These are phyloP conservation scores for Sardinella longiceps DNA, from an alignment of 2,797 vertebrate species.

Conservation along the genomic window DNA sequence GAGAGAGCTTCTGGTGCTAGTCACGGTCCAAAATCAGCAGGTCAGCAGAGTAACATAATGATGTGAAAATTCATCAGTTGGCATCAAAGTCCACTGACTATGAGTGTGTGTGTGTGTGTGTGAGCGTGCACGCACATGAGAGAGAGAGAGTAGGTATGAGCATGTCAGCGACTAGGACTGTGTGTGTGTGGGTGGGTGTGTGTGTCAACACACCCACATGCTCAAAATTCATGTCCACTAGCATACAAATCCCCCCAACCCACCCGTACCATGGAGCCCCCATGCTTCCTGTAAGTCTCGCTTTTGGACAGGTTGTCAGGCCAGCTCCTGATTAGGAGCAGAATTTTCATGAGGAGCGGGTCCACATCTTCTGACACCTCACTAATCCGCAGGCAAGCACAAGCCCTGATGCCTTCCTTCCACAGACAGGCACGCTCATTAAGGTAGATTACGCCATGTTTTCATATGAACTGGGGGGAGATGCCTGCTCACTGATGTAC, in stretches of 20 bases:
- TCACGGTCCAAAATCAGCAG: neutral
- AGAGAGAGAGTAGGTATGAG: neutral
- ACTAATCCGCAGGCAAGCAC: neutral
- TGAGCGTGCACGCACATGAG: neutral
- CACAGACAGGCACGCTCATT: neutral
- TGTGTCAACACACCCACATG: neutral
- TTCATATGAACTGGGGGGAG: neutral
- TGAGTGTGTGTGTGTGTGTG: neutral
- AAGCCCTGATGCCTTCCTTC: neutral
- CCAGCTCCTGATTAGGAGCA: neutral
- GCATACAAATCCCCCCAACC: neutral
- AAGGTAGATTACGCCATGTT: neutral
- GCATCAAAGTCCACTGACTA: neutral
- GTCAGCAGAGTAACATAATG: neutral
- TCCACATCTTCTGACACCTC: neutral
- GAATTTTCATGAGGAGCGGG: slow-evolving; percentile 1
- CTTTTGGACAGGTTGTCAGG: neutral
- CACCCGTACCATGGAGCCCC: neutral
- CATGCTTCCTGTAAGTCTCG: neutral
- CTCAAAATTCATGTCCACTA: slow-evolving; percentile 11
- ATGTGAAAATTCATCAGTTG: neutral
- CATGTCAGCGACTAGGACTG: neutral
- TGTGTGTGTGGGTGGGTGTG: neutral
- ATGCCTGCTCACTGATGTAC: neutral
- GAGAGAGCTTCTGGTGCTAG: neutral